A percentile compares a stretch with the other conserved stretches of the same genome.
Evolutionary conservation across 2,797 vertebrate genomes (phyloP).

Genomic region (Thamnophis elegans): DNA sequence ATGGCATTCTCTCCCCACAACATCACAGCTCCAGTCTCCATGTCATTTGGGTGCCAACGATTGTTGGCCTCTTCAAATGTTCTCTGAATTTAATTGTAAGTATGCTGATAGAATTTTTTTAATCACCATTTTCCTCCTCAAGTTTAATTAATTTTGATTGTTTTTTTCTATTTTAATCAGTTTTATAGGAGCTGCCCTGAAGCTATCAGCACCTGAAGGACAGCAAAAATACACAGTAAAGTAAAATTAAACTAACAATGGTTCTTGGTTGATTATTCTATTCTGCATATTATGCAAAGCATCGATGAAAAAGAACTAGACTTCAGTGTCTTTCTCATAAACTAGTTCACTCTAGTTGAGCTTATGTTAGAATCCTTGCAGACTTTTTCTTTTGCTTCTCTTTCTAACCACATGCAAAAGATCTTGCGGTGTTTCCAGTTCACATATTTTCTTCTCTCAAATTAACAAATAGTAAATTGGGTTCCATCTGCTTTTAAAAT

Average conservation of each 20-base stretch:
- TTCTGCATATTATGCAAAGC: neutral
- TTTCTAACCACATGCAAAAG: neutral
- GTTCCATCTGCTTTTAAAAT: neutral
- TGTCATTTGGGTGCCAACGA: neutral
- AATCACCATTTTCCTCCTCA: neutral
- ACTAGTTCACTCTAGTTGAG: neutral
- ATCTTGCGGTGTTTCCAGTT: neutral
- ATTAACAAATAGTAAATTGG: neutral
- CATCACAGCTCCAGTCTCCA: neutral
- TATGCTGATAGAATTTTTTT: neutral
- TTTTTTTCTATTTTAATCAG: neutral
- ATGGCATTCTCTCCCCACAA: neutral
- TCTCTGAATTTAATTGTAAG: neutral
- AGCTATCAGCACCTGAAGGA: neutral
- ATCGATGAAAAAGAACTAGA: neutral
- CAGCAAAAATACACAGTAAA: neutral
- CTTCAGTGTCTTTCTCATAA: neutral
- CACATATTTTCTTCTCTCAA: neutral
- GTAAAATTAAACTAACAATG: neutral
- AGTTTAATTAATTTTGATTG: constrained; percentile 1
- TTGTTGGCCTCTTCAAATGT: neutral
- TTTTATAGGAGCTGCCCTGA: neutral
- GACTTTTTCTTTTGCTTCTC: neutral
- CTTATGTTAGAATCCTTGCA: neutral
- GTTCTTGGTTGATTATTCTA: neutral